phyloP scores from a whole-genome alignment of 2,113 vertebrate species.

The Athene noctua region DNA sequence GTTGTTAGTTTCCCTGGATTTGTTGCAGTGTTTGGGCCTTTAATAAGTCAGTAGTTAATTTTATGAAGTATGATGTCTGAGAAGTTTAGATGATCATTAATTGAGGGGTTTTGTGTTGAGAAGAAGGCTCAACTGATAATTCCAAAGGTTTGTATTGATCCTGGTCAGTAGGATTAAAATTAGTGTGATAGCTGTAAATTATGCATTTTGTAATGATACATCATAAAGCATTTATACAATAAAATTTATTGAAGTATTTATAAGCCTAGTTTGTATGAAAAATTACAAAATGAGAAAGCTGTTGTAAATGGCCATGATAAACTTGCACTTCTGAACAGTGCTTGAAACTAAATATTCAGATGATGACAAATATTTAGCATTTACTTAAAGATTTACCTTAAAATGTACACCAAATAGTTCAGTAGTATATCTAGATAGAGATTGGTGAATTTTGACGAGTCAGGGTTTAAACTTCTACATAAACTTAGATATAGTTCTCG shows the following conservation, averaged over 20 bases:
- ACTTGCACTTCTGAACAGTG: constrained; percentile 2
- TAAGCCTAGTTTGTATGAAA: constrained; percentile 11
- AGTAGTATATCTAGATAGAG: neutral
- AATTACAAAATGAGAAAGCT: neutral
- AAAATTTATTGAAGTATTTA: constrained; percentile 21
- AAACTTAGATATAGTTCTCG: neutral
- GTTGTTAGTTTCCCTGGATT: neutral
- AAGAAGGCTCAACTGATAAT: neutral
- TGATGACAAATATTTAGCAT: neutral
- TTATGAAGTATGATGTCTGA: neutral
- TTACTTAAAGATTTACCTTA: neutral
- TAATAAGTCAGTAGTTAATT: neutral
- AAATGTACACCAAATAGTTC: neutral
- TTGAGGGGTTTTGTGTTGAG: neutral
- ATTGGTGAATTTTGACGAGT: neutral
- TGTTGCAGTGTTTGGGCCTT: neutral
- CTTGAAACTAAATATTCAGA: neutral
- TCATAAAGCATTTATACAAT: constrained; percentile 22
- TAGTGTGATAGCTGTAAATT: neutral
- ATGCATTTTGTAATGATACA: constrained; percentile 39
- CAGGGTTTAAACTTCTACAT: neutral
- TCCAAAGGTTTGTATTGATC: constrained; percentile 20
- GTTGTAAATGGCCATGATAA: neutral
- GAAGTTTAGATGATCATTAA: neutral
- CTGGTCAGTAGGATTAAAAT: neutral